A percentile compares a stretch with the other conserved stretches of the same genome.
phyloP scores from a whole-genome alignment of 2,113 vertebrate genomes.

The Actenoides lindsayi region DNA sequence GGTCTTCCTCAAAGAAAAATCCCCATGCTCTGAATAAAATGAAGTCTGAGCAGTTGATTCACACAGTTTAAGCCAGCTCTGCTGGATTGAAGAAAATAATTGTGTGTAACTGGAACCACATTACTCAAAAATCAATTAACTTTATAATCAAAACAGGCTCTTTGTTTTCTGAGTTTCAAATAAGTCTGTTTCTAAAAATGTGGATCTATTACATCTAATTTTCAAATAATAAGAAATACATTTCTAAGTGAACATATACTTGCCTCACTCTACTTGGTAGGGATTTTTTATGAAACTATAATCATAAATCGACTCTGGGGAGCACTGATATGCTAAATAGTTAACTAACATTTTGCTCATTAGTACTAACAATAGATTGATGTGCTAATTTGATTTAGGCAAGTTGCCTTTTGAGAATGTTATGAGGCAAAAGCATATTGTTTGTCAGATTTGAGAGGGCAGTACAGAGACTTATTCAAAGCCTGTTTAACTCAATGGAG shows the following conservation, averaged over 20 bases:
- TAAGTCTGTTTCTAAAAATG: neutral
- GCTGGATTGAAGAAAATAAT: neutral
- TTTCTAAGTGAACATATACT: neutral
- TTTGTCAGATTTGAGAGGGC: neutral
- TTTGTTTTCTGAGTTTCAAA: neutral
- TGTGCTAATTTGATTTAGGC: neutral
- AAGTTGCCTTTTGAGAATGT: neutral
- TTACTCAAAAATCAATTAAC: neutral
- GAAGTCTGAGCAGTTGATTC: neutral
- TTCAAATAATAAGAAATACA: neutral
- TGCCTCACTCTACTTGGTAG: neutral
- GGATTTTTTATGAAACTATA: neutral
- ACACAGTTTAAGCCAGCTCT: neutral
- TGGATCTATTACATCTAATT: neutral
- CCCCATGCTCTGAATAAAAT: neutral
- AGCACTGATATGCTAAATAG: neutral
- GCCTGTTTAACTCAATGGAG: neutral
- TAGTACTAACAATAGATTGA: neutral
- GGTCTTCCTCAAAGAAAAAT: neutral
- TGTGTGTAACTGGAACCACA: neutral
- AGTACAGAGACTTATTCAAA: neutral
- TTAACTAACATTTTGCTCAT: neutral
- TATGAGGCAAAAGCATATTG: neutral
- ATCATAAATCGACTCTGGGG: neutral
- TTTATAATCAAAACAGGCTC: conserved; percentile 29